Conservation (phyloP, 1,140 invertebrate species). For the Nylanderia fulva region DNA sequence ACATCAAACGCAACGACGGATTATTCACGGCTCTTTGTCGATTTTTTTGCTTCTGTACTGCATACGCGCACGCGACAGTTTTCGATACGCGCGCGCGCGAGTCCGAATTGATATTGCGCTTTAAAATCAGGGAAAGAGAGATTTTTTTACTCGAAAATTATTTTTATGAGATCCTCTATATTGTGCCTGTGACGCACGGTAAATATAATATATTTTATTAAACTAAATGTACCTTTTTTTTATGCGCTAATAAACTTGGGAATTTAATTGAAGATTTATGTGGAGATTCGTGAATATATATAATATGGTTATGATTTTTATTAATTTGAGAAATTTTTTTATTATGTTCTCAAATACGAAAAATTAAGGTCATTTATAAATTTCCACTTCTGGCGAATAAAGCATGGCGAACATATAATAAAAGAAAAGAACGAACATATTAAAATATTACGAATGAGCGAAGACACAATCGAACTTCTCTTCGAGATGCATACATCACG, state of each 20-base stretch:
- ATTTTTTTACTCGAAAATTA: neutral
- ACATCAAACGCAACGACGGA: slow-evolving; percentile 41
- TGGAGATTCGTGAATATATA: neutral
- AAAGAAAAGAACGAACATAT: neutral
- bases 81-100: slow-evolving; percentile 3
- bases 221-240: slow-evolving; percentile 9
- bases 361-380: slow-evolving; percentile 3
- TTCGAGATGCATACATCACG: neutral
- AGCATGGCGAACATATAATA: neutral
- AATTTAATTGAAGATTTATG: neutral
- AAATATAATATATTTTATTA: slow-evolving; percentile 4
- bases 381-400: neutral
- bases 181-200: neutral
- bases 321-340: neutral
- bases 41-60: slow-evolving; percentile 32
- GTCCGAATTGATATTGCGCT: slow-evolving; percentile 26
- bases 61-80: neutral
- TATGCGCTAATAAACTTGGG: neutral
- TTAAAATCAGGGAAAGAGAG: slow-evolving; percentile 19
- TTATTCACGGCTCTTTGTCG: slow-evolving; percentile 10
- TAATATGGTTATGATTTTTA: no score
- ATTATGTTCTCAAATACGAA: neutral
- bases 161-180: slow-evolving; percentile 11
- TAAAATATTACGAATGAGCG: slow-evolving; percentile 5
- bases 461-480: neutral